Evolutionary conservation across 2,797 vertebrate species (phyloP).

Genomic region (Sus cebifrons): DNA sequence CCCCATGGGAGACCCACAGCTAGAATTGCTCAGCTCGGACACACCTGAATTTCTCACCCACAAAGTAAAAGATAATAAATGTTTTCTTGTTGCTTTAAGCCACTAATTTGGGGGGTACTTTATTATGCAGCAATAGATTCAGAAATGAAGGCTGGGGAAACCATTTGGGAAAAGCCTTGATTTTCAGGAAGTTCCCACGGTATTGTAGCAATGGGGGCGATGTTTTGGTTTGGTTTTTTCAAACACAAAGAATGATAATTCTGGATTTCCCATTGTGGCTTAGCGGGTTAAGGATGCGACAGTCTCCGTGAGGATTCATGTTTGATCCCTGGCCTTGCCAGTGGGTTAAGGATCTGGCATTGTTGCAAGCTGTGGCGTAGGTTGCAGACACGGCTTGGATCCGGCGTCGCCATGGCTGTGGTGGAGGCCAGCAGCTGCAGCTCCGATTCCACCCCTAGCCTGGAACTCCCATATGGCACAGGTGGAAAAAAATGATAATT

Average conservation of each 20-base stretch:
- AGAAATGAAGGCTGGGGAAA: background rate
- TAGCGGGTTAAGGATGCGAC: no score
- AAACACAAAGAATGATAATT: background rate
- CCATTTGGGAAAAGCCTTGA: background rate
- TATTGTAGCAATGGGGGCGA: background rate
- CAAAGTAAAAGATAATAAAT: background rate
- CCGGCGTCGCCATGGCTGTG: no score
- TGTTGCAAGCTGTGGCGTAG: no score
- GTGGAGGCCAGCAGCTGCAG: no score
- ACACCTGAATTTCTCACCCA: background rate
- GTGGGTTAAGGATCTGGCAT: no score
- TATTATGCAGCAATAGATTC: background rate
- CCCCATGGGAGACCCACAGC: background rate
- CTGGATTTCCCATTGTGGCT: no score
- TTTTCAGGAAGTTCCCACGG: background rate
- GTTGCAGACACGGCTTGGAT: no score
- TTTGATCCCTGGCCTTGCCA: no score
- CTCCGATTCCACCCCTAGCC: no score
- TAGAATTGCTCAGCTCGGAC: background rate
- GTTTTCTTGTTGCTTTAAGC: background rate
- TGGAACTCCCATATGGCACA: no score
- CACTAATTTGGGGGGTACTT: background rate
- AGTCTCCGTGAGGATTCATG: no score
- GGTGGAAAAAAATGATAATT: background rate
- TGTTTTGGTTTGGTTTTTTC: background rate